phyloP scores from a whole-genome alignment of 2,113 vertebrate species.

The Mormyrus lacerda region DNA sequence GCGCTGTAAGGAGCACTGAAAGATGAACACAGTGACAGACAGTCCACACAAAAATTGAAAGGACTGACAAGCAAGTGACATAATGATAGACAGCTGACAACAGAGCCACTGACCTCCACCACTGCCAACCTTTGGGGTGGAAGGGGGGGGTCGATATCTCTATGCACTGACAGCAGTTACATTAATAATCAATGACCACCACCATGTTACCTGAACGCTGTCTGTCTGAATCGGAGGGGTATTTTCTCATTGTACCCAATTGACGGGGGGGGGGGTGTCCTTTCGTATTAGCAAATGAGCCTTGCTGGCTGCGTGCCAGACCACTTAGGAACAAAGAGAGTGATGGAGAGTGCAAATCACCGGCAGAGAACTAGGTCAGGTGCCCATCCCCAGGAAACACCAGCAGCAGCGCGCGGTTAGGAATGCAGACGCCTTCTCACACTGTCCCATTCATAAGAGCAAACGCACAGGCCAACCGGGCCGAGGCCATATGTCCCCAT shows the following conservation, averaged over 20 bases:
- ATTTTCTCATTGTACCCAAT: neutral
- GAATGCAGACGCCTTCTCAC: neutral
- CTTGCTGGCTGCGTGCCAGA: neutral
- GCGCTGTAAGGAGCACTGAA: neutral
- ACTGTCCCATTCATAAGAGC: neutral
- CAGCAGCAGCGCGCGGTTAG: neutral
- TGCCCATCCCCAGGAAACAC: neutral
- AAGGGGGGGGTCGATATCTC: neutral
- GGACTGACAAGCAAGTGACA: neutral
- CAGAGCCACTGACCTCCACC: neutral
- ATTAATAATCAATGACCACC: conserved; percentile 37
- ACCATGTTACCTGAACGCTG: conserved; percentile 32
- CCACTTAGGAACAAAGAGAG: neutral
- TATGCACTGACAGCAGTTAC: conserved; percentile 27
- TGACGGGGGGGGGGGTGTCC: neutral
- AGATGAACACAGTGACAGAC: neutral
- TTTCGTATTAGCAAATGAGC: neutral
- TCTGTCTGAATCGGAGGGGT: neutral
- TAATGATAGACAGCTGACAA: neutral
- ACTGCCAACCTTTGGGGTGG: neutral
- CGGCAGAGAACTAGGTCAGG: neutral
- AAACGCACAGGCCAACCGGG: neutral
- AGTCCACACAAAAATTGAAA: neutral
- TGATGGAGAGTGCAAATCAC: neutral
- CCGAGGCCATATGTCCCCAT: neutral